Evolutionary conservation across 2,888 invertebrate species (phyloP).

Genomic region (Sturmia bella): DNA sequence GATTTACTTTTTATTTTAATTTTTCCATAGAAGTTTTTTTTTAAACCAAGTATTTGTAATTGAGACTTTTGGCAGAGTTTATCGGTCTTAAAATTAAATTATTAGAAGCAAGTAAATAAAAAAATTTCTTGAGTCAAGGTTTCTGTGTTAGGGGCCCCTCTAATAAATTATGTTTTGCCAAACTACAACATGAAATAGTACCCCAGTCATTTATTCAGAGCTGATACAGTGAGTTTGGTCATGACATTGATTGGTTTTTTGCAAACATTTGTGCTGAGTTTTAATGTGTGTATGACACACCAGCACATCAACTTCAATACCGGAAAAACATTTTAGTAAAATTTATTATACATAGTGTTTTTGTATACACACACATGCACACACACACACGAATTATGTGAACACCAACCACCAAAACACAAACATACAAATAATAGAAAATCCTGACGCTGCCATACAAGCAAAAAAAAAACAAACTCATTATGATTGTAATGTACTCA

Average conservation of each 20-base stretch:
- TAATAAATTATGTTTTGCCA: neutral
- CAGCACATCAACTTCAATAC: neutral
- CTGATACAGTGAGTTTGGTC: conserved; percentile 33
- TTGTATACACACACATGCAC: too few species aligned
- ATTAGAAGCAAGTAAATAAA: too few species aligned
- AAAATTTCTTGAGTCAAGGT: too few species aligned
- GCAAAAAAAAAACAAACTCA: neutral
- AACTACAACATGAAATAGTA: neutral
- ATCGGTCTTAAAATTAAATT: too few species aligned
- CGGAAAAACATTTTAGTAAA: neutral
- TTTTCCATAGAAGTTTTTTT: too few species aligned
- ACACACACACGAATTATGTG: conserved; percentile 15
- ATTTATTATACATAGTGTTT: too few species aligned
- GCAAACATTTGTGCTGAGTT: conserved; percentile 22
- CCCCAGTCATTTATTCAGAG: neutral
- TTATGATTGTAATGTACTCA: too few species aligned
- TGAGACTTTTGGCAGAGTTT: too few species aligned
- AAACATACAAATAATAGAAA: conserved; percentile 11
- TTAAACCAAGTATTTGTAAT: too few species aligned
- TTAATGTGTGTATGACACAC: too few species aligned
- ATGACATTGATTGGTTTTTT: conserved; percentile 56
- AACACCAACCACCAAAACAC: neutral
- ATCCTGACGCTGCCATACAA: neutral
- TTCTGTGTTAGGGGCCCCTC: neutral
- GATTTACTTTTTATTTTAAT: neutral